Evolutionary conservation across 2,888 invertebrate species (phyloP).

Genomic region (Spodoptera picta): DNA sequence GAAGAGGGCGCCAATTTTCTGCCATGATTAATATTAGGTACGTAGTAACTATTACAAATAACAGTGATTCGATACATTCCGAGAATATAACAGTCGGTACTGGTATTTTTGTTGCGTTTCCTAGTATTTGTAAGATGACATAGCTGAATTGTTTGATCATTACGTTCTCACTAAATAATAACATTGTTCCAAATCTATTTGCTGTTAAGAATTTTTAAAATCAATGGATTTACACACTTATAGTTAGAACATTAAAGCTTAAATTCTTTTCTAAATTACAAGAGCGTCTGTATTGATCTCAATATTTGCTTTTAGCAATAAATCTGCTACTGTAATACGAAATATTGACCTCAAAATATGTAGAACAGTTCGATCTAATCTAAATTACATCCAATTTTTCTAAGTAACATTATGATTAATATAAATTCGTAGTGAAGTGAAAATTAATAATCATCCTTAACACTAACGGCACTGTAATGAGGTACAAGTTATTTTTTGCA

Average conservation of each 20-base stretch:
- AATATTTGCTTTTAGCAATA: neutral
- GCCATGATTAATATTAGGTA: slow-evolving; percentile 12
- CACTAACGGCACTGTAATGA: slow-evolving; percentile 45
- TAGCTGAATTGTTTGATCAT: slow-evolving; percentile 1
- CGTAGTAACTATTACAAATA: slow-evolving; percentile 12
- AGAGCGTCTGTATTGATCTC: too few relatives aligned
- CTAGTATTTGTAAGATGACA: slow-evolving; percentile 7
- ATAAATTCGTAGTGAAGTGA: slow-evolving; percentile 34
- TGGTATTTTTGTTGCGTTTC: neutral
- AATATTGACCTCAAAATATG: slow-evolving; percentile 16
- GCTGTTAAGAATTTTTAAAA: too few relatives aligned
- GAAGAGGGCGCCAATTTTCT: slow-evolving; percentile 14
- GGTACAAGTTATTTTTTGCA: slow-evolving; percentile 30
- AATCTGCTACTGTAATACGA: slow-evolving; percentile 1
- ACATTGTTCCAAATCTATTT: too few relatives aligned
- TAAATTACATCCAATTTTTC: slow-evolving; percentile 22
- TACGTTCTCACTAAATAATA: neutral
- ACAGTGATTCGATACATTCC: slow-evolving; percentile 10
- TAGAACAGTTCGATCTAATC: neutral
- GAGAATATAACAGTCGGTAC: slow-evolving; percentile 10
- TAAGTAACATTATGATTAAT: slow-evolving; percentile 40
- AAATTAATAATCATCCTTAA: slow-evolving; percentile 44
- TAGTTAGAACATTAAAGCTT: neutral
- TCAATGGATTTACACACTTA: too few relatives aligned
- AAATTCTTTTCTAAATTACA: neutral